These are phyloP conservation scores for Hyaena hyaena DNA, from an alignment of 2,113 vertebrate species.

Conservation along the genomic window DNA sequence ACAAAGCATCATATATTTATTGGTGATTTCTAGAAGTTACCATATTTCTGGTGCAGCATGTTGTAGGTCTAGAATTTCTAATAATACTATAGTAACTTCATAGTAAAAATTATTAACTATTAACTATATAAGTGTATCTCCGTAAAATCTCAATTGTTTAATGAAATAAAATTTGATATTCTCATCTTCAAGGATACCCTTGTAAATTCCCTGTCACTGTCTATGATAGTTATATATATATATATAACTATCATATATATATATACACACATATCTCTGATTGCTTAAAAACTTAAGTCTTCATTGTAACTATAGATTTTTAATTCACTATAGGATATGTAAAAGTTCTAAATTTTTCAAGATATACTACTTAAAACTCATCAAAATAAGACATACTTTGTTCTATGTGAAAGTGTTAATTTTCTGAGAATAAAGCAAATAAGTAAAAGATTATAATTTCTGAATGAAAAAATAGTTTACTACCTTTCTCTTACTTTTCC, in stretches of 20 bases:
- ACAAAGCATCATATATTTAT: slow-evolving; percentile 33
- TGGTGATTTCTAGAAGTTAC: slow-evolving; percentile 32
- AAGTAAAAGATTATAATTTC: background rate
- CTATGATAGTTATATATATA: background rate
- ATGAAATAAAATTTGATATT: background rate
- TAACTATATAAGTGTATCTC: background rate
- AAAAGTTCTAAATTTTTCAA: slow-evolving; percentile 30
- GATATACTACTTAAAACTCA: background rate
- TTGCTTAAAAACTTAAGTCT: slow-evolving; percentile 37
- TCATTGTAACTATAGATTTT: slow-evolving; percentile 39
- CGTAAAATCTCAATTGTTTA: background rate
- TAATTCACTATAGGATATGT: background rate
- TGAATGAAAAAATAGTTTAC: slow-evolving; percentile 29
- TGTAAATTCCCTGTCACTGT: background rate
- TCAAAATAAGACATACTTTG: background rate
- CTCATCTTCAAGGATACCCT: background rate
- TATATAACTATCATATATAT: too few species aligned
- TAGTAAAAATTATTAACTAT: slow-evolving; percentile 43
- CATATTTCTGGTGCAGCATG: background rate
- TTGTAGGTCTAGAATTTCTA: slow-evolving; percentile 22
- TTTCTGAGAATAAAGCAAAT: slow-evolving; percentile 21
- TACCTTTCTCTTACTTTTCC: background rate
- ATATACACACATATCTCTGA: background rate
- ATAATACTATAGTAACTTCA: background rate
- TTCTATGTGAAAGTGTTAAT: slow-evolving; percentile 24